Evolutionary conservation across 2,888 invertebrate species (phyloP).

Genomic region (Thymelicus acteon): DNA sequence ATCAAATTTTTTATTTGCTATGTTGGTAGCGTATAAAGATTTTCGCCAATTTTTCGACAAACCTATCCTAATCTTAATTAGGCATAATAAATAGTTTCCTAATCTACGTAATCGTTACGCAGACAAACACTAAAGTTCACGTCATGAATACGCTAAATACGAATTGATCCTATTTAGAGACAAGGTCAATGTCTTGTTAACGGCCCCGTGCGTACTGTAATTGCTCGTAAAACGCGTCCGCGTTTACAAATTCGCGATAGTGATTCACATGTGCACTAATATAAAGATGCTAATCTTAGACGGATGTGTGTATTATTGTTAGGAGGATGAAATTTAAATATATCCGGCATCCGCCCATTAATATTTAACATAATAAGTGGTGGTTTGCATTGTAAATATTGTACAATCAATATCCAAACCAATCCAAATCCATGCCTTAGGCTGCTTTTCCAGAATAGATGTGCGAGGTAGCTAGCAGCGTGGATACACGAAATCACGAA

Average conservation of each 20-base stretch:
- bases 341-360: neutral
- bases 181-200: slow-evolving; percentile 29
- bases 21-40: no score
- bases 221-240: slow-evolving; percentile 35
- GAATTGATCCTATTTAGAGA: slow-evolving; percentile 13
- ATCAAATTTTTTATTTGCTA: no score
- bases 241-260: slow-evolving; percentile 41
- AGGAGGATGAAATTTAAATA: slow-evolving; percentile 13
- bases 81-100: no score
- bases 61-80: no score
- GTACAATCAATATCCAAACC: no score
- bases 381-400: neutral
- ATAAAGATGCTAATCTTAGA: slow-evolving; percentile 32
- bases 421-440: no score
- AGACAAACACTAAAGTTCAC: neutral
- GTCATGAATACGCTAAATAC: neutral
- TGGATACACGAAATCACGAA: no score
- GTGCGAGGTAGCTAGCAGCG: no score
- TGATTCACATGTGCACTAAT: slow-evolving; percentile 40
- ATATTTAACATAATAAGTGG: neutral
- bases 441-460: no score
- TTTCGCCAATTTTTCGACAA: no score
- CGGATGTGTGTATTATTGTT: slow-evolving; percentile 11
- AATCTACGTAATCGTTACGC: slow-evolving; percentile 1
- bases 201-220: slow-evolving; percentile 38